phyloP scores from a whole-genome alignment of 2,113 vertebrate genomes.

The human region GRCh38 chr2:6559501-6560000 shows the following conservation, averaged over 20 bases:
- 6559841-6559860: constrained; percentile 42
- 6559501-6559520: neutral
- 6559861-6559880: constrained; percentile 7
- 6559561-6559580: neutral
- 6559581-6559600: neutral
- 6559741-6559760: constrained; percentile 54
- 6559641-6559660: constrained; percentile 54
- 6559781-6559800: constrained; percentile 59
- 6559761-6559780: constrained; percentile 8
- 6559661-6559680: constrained; percentile 40
- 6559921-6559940: neutral
- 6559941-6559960: neutral
- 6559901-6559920: neutral
- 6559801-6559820: constrained; percentile 53
- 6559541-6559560: neutral
- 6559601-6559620: neutral
- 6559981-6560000: constrained; percentile 26
- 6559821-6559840: neutral
- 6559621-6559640: neutral
- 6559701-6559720: constrained; percentile 64
- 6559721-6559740: constrained; percentile 44
- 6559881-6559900: neutral
- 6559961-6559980: constrained; percentile 34
- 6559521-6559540: neutral
- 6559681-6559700: constrained; percentile 51